Evolutionary conservation across 2,797 vertebrate genomes (phyloP), one percentile per base, ranked within the genome.

Genomic region (Salarias fasciatus): DNA sequence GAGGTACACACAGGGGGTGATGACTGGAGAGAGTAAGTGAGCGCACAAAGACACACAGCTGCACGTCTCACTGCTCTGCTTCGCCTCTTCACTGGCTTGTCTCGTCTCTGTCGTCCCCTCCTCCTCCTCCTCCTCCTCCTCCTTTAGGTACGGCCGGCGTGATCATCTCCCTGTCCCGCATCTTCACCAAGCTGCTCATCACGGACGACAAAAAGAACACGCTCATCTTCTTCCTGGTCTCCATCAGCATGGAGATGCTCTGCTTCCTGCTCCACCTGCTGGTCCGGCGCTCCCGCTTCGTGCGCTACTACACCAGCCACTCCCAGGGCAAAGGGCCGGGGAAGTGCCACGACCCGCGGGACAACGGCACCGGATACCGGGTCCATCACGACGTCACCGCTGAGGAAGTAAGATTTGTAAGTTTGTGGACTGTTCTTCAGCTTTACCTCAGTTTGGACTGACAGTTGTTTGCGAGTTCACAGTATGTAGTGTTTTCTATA

Each of bases 1-100:
- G 92, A 93, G 96, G 62, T 99, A 99, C 91, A 98, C 97, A 0
- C 97, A 99, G 84, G 97, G 97, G 3, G 97, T 98, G 91, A 99
- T 99, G 97, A 99, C 97, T 0, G 97, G 97, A 11, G 97, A 99
- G 89, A 99, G 97, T 99, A 81, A 96, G 96, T 95, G 12, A 13
- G 5, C 44, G 45, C 55, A 63, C 53, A 40, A 55, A 43, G 36
- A 61, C 42, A 15, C 35, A 37, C 0, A 24, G 24, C 48, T 53
- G 41, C 24, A 6, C 12, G n/a, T 38, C 18, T 30, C 55, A 44
- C 35, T 56, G 24, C 5, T 38, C 14, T n/a, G 31, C 10, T 18
- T 8, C 5, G 3, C 9, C 1, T 2, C 11, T 12, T 51, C 28
- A 36, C 18, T 47, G 42, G 1, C 18, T 6, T 30, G 10, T 11